Percentiles rank a stretch among this genome's conserved stretches.
Conservation (phyloP, 2,797 vertebrate species). For the Setipinna tenuifilis region DNA sequence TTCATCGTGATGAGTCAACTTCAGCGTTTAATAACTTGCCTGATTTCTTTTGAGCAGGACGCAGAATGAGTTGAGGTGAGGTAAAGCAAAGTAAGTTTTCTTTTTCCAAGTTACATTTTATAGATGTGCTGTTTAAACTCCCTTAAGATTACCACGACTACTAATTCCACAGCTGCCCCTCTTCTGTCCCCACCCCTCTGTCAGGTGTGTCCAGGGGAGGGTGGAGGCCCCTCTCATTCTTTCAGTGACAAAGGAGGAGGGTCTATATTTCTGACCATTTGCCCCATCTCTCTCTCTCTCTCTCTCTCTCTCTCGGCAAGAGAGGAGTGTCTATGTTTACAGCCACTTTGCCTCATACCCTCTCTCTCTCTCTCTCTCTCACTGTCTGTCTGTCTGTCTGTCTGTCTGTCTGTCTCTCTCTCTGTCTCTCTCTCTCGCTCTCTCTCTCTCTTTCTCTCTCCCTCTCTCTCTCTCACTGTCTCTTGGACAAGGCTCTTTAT, state of each 20-base stretch:
- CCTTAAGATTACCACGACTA: too few species aligned
- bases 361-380: too few species aligned
- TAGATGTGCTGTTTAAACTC: not conserved
- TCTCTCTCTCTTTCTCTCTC: not conserved
- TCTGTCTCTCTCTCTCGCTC: too few species aligned
- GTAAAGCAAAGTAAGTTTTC: not conserved
- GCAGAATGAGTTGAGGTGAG: too few species aligned
- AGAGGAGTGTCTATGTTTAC: too few species aligned
- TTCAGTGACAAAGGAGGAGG: not conserved
- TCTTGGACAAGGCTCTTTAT: not conserved
- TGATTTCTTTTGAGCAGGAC: not conserved
- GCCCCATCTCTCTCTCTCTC: not conserved
- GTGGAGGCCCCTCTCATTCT: not conserved
- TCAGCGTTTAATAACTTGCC: not conserved
- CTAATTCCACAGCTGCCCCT: not conserved
- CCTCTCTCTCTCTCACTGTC: too few species aligned
- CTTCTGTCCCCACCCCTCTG: not conserved
- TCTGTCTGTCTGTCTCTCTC: too few species aligned
- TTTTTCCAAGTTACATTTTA: not conserved
- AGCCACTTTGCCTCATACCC: too few species aligned
- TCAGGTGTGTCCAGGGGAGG: conserved; percentile 1
- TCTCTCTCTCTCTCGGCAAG: too few species aligned
- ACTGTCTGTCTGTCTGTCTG: too few species aligned
- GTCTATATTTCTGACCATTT: not conserved
- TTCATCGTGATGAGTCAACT: not conserved